phyloP scores from a whole-genome alignment of 2,888 invertebrate genomes.

The Cephus sareptanus region DNA sequence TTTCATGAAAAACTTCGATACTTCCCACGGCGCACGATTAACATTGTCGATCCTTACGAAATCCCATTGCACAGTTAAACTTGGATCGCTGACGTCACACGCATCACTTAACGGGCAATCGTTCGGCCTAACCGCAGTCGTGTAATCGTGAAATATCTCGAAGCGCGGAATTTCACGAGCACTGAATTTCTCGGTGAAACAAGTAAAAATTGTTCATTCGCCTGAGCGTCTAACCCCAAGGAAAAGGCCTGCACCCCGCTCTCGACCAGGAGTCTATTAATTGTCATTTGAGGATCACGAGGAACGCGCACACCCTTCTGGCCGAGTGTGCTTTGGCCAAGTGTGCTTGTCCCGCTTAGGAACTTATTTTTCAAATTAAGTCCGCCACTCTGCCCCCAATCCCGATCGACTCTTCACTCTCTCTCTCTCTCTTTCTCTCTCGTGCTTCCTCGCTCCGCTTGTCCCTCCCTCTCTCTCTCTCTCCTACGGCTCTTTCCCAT shows the following conservation, averaged over 20 bases:
- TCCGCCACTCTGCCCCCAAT: slow-evolving; percentile 42
- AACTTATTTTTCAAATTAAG: slow-evolving; percentile 60
- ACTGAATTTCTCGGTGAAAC: background rate
- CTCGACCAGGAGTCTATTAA: slow-evolving; percentile 20
- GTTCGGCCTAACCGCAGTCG: background rate
- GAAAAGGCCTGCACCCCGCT: background rate
- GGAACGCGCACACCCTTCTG: slow-evolving; percentile 47
- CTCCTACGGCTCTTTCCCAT: slow-evolving; percentile 7
- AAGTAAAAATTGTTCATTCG: background rate
- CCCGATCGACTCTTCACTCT: background rate
- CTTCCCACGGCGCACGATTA: background rate
- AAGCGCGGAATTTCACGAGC: background rate
- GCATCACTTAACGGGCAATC: background rate
- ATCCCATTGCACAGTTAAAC: background rate
- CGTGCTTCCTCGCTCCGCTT: background rate
- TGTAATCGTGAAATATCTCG: background rate
- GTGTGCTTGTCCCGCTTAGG: slow-evolving; percentile 58
- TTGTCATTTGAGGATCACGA: background rate
- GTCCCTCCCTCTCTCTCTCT: slow-evolving; percentile 16
- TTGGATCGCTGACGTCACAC: background rate
- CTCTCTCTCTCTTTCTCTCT: background rate
- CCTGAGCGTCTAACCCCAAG: background rate
- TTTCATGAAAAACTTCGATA: background rate
- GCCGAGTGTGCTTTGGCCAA: slow-evolving; percentile 62
- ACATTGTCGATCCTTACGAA: background rate